Percentiles rank a stretch among this genome's conserved stretches.
Evolutionary conservation across 2,888 invertebrate species (phyloP).

Genomic region (Machimus rusticus): DNA sequence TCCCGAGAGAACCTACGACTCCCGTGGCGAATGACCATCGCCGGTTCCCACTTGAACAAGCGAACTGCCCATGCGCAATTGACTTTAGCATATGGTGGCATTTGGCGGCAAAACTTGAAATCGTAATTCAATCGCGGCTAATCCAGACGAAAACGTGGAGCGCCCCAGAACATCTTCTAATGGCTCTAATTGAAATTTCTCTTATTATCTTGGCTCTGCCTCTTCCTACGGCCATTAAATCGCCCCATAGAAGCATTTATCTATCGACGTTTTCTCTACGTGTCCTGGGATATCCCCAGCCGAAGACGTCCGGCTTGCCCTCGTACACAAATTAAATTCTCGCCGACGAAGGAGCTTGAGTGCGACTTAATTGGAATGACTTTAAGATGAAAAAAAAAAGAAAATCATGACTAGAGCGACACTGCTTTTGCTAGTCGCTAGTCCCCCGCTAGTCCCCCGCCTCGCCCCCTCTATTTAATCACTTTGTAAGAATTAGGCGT

Average conservation of each 20-base stretch:
- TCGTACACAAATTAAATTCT: conserved; percentile 17
- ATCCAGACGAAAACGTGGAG: not conserved
- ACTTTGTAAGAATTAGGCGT: not conserved
- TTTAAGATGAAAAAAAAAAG: not conserved
- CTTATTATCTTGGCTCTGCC: not conserved
- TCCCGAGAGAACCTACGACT: not conserved
- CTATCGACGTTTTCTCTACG: not conserved
- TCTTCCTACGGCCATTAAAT: not conserved
- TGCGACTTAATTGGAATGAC: not conserved
- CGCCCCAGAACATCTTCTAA: not conserved
- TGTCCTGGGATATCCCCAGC: not conserved
- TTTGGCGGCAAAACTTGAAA: not conserved
- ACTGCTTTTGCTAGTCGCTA: not conserved
- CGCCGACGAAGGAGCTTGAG: not conserved
- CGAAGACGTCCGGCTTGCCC: not conserved
- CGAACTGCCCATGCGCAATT: not conserved
- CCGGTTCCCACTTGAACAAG: not conserved
- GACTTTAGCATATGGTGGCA: conserved; percentile 7
- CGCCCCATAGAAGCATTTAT: not conserved
- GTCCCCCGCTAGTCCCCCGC: no score
- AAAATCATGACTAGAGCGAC: not conserved
- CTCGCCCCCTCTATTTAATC: not conserved
- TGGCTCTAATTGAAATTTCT: conserved; percentile 26
- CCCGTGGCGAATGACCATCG: not conserved
- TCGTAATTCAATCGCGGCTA: not conserved